Evolutionary conservation across 2,888 invertebrate genomes (phyloP), one percentile per base, ranked within the genome.

Genomic region (Napeogenes sylphis): DNA sequence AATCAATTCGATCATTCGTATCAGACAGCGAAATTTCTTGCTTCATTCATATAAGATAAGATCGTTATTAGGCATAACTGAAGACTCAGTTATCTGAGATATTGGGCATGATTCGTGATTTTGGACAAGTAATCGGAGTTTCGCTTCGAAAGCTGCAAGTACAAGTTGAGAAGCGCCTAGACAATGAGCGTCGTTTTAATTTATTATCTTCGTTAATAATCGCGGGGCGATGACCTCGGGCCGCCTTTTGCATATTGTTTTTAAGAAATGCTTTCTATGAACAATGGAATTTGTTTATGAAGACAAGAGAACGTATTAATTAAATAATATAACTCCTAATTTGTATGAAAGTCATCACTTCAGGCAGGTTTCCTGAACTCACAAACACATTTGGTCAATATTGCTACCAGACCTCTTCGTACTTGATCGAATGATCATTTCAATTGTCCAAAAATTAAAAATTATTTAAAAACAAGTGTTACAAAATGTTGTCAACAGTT

Each of bases 21-120:
- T 42, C 10, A 42, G 51, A 51, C 51, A 51, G 21, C 51, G 30
- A 51, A 30, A 30, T 21, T 51, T 30, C 51, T 30, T 30, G 21
- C 51, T n/a, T 13, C 51, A 51, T 51, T 51, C 51, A 51, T n/a
- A 51, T 51, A 30, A 51, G 51, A 51, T 58, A 13, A 38, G 58
- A 58, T 51, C 14, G 32, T 45, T 45, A 21, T 57, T 46, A 45
- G 32, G 32, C 57, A 47, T 55, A 53, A 56, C 46, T 58, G 47
- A 13, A 42, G 45, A 45, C 42, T 38, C 12, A 56, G 64, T 42
- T 54, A 62, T 45, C 56, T 55, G 55, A 54, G 54, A 38, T 55
- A 64, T 47, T 33, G 55, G 56, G 63, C 59, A 64, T 62, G 64
- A 64, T 61, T 59, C 12, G 61, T 51, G 33, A 51, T 45, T 45